These are phyloP conservation scores for Callimorpha dominula DNA, from an alignment of 2,888 invertebrate genomes.

Conservation along the genomic window DNA sequence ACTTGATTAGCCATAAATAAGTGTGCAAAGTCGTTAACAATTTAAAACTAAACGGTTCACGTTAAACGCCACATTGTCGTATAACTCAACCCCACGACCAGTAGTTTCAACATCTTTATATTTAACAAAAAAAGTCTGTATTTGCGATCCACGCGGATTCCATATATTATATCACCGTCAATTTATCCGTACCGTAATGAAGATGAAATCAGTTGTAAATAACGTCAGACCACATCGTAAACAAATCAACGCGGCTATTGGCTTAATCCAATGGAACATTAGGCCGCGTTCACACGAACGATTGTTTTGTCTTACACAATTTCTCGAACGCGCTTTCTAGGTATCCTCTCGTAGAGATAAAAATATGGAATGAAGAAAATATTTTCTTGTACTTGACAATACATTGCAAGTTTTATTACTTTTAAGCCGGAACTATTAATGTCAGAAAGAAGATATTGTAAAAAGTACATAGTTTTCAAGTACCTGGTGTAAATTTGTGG, in stretches of 20 bases:
- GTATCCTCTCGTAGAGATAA: neutral
- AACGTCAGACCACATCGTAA: slow-evolving; percentile 40
- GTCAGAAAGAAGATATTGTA: too few relatives aligned
- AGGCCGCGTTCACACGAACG: slow-evolving; percentile 25
- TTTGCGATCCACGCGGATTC: neutral
- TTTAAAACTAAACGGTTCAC: slow-evolving; percentile 6
- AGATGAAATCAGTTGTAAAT: slow-evolving; percentile 10
- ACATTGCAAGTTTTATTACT: neutral
- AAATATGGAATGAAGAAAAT: neutral
- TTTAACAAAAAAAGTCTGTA: neutral
- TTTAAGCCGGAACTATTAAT: neutral
- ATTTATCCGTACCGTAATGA: slow-evolving; percentile 1
- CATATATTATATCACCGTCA: slow-evolving; percentile 8
- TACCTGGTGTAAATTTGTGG: too few relatives aligned
- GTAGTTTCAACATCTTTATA: slow-evolving; percentile 8
- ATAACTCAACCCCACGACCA: slow-evolving; percentile 15
- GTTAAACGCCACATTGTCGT: neutral
- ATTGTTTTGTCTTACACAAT: neutral
- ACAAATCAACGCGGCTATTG: slow-evolving; percentile 45
- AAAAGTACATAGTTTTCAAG: too few relatives aligned
- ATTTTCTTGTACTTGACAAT: neutral
- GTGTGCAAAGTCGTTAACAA: slow-evolving; percentile 2
- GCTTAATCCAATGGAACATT: slow-evolving; percentile 27
- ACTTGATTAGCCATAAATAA: neutral
- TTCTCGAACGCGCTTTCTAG: neutral